Conservation (phyloP, 2,113 vertebrate genomes). For the Leiothrix lutea region DNA sequence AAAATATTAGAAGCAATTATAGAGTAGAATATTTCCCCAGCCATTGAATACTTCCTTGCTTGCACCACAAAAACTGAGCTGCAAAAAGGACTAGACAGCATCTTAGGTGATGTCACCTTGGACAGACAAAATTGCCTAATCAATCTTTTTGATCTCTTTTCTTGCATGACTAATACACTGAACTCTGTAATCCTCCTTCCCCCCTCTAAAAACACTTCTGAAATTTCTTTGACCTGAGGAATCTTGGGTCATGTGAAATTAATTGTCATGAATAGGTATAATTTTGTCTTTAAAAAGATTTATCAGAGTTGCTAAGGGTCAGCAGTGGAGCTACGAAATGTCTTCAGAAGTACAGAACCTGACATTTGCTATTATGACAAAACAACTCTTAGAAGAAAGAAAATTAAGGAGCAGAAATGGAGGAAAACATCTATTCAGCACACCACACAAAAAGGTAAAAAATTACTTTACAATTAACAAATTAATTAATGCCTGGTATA, state of each 20-base stretch:
- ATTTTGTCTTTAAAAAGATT: neutral
- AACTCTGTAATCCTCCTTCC: neutral
- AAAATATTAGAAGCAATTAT: neutral
- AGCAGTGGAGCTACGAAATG: neutral
- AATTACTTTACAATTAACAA: neutral
- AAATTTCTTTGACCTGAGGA: neutral
- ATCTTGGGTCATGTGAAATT: neutral
- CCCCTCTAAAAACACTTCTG: neutral
- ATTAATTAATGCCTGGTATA: neutral
- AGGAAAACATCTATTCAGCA: neutral
- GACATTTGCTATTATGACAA: neutral
- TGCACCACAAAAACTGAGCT: neutral
- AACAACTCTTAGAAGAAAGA: neutral
- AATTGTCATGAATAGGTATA: neutral
- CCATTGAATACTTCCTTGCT: neutral
- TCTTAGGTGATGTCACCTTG: neutral
- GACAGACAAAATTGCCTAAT: neutral
- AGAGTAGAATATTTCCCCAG: neutral
- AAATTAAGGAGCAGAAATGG: neutral
- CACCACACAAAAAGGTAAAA: neutral
- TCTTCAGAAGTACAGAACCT: neutral
- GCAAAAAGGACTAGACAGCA: neutral
- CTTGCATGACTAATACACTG: neutral
- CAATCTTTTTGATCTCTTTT: neutral
- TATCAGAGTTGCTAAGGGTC: neutral